A percentile compares a stretch with the other conserved stretches of the same genome.
These are phyloP conservation scores for Aplodontia rufa DNA, from an alignment of 2,113 vertebrate genomes.

Conservation along the genomic window DNA sequence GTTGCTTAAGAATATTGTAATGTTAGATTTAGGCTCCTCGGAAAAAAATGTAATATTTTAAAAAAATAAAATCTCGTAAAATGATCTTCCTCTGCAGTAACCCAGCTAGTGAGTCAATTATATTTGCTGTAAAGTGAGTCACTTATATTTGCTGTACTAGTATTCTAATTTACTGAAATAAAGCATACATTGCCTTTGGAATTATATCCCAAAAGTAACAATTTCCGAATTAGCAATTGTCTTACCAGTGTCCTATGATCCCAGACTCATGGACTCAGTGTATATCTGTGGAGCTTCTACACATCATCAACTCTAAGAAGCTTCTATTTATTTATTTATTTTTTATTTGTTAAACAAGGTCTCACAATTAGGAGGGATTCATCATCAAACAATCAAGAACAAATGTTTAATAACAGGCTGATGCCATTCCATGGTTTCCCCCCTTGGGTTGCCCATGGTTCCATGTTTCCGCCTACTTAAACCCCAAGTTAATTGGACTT, in stretches of 20 bases:
- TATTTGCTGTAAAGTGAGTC: not conserved
- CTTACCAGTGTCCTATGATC: not conserved
- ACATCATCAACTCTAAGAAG: rapidly evolving
- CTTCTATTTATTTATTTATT: no score
- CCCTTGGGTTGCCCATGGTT: no score
- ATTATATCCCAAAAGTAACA: rapidly evolving
- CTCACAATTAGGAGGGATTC: no score
- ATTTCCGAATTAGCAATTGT: not conserved
- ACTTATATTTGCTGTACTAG: not conserved
- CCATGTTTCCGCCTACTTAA: no score
- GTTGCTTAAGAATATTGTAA: not conserved
- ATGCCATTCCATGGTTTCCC: no score
- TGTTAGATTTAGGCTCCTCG: not conserved
- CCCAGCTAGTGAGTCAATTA: not conserved
- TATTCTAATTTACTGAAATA: not conserved
- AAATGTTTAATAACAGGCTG: no score
- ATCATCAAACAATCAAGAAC: no score
- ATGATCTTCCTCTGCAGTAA: not conserved
- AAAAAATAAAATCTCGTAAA: not conserved
- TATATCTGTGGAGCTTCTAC: no score
- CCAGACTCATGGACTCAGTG: rapidly evolving
- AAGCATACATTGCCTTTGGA: not conserved
- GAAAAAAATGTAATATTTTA: not conserved
- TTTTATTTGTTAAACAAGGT: no score
- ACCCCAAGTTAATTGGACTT: no score